Evolutionary conservation across 2,888 invertebrate genomes (phyloP).

Genomic region (Leptinotarsa tumamoca): DNA sequence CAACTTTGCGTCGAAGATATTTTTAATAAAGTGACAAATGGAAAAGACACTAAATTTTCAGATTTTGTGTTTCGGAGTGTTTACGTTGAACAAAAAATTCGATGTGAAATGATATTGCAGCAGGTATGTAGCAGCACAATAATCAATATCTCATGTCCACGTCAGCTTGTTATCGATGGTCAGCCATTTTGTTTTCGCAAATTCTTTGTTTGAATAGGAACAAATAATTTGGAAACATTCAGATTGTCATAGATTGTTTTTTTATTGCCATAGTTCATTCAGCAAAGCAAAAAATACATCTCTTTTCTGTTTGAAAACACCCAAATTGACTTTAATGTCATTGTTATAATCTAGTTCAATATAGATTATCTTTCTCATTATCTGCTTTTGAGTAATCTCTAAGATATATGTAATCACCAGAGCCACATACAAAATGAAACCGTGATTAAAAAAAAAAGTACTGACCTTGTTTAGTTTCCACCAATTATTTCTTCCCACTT

Average conservation of each 20-base stretch:
- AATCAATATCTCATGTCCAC: constrained; percentile 5
- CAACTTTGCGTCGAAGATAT: background rate
- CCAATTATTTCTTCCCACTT: background rate
- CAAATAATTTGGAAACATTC: too few species aligned
- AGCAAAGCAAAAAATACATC: too few species aligned
- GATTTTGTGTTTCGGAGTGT: background rate
- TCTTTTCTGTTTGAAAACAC: background rate
- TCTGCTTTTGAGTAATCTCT: constrained; percentile 44
- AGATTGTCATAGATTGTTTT: too few species aligned
- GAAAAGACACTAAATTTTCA: background rate
- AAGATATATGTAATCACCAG: constrained; percentile 38
- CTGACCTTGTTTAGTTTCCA: constrained; percentile 19
- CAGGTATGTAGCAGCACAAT: background rate
- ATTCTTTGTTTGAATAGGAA: background rate
- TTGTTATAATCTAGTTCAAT: constrained; percentile 39
- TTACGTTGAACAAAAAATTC: background rate
- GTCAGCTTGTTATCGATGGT: background rate
- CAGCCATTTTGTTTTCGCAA: background rate
- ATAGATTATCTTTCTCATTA: constrained; percentile 35
- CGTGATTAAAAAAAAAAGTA: background rate
- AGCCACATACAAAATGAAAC: background rate
- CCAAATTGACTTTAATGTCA: background rate
- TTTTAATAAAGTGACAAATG: background rate
- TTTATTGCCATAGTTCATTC: too few species aligned
- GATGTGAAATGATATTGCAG: background rate